Conservation (phyloP, 2,797 vertebrate genomes). For the Erethizon dorsatum region DNA sequence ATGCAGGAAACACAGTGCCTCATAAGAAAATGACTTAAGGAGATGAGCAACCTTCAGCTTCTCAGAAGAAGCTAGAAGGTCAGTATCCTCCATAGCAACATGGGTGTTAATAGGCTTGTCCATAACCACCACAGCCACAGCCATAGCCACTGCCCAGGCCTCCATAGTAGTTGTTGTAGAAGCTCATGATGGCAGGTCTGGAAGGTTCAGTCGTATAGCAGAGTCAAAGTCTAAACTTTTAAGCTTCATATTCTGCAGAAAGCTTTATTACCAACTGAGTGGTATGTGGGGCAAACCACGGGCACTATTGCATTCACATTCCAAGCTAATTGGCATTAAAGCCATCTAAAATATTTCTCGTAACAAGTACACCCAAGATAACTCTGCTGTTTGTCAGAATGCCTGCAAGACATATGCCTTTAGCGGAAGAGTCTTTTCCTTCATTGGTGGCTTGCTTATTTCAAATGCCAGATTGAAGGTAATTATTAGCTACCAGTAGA, state of each 20-base stretch:
- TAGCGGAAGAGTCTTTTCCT: background rate
- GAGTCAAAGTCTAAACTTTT: background rate
- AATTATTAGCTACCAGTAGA: background rate
- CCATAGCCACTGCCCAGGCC: background rate
- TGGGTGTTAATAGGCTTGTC: rapidly evolving
- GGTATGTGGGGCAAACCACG: background rate
- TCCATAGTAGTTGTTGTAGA: background rate
- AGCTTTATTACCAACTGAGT: background rate
- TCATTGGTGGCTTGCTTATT: background rate
- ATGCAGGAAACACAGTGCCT: background rate
- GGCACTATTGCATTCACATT: background rate
- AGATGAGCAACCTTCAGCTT: background rate
- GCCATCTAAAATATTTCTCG: background rate
- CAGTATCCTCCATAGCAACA: background rate
- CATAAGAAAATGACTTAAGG: background rate
- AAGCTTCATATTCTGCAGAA: too few species aligned
- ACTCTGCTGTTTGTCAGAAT: background rate
- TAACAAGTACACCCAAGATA: background rate
- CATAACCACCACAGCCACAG: background rate
- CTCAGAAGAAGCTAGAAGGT: slow-evolving; percentile 11
- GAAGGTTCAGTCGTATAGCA: background rate
- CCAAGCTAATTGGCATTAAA: background rate
- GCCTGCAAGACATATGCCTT: background rate
- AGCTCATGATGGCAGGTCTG: background rate
- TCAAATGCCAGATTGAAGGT: background rate